Conservation (phyloP, 2,888 invertebrate species). For the Tiphia femorata region DNA sequence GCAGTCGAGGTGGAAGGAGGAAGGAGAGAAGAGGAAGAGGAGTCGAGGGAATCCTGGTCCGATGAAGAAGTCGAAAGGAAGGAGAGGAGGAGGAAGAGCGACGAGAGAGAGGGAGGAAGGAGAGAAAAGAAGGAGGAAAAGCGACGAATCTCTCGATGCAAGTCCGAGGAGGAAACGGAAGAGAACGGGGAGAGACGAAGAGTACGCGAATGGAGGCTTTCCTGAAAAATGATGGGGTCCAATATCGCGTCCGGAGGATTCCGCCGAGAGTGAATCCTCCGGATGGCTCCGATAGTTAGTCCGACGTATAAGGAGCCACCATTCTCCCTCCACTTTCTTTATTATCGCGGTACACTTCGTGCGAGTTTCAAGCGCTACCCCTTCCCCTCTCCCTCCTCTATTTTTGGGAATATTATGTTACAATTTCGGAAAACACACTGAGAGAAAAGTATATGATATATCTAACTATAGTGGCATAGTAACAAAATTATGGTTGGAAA, state of each 20-base stretch:
- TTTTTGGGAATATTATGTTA: no score
- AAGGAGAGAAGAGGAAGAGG: neutral
- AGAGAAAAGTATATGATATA: no score
- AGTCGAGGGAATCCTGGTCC: neutral
- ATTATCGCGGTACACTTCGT: slow-evolving; percentile 46
- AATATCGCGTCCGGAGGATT: slow-evolving; percentile 37
- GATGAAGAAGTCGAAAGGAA: neutral
- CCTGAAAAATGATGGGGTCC: slow-evolving; percentile 46
- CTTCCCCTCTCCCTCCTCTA: no score
- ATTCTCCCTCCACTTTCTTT: slow-evolving; percentile 41
- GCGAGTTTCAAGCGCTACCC: no score
- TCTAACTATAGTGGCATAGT: no score
- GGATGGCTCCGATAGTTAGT: no score
- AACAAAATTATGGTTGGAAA: no score
- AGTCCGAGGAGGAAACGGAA: slow-evolving; percentile 13
- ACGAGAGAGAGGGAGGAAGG: slow-evolving; percentile 16
- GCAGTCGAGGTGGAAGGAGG: slow-evolving; percentile 6
- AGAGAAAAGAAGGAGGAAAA: slow-evolving; percentile 8
- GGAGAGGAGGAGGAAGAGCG: slow-evolving; percentile 1
- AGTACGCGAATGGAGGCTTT: slow-evolving; percentile 12
- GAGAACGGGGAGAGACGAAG: neutral
- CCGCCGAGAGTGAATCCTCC: slow-evolving; percentile 25
- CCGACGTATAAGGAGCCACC: slow-evolving; percentile 30
- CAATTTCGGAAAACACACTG: no score
- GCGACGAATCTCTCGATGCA: no score